Evolutionary conservation across 2,888 invertebrate species (phyloP), one percentile per base, ranked within the genome.

Genomic region (Hipparchia semele): DNA sequence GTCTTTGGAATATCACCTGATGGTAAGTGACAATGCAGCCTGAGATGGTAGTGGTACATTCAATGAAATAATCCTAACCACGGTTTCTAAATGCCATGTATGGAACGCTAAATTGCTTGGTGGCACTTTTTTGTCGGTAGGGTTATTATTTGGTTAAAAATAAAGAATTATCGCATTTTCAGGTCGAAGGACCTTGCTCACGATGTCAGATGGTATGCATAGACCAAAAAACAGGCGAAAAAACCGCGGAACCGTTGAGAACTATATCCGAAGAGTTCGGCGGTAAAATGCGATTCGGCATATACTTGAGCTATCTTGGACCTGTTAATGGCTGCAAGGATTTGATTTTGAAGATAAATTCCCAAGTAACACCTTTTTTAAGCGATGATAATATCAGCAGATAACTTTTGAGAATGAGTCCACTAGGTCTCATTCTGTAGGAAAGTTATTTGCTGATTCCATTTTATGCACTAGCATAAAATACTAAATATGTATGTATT

Each of bases 121-220:
- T 5, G 39, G 39, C 39, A 39, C 39, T 39, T 39, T 1, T 39
- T 39, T 39, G 39, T 0, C 39, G 5, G 39, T 39, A 39, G 3
- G 39, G 23, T 23, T 23, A 46, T 6, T 46, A 46, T 46, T 46
- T 46, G 46, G 46, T 46, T 10, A 10, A 53, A 53, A 54, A 12
- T 12, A 54, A 54, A 4, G 49, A 59, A 33, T 54, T 45, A 51
- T 33, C 10, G n/a, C 1, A 62, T 65, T 65, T 65, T 0, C 90
- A 97, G 96, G 96, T 96, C 69, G 96, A 96, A 79, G 98, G 97
- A 0, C 95, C 95, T 60, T 99, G 99, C 84, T 96, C 96, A 0
- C 95, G 99, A 71, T 99, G 99, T 86, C 98, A 98, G 89, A 99
- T 99, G 98, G 97, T 99, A 73, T 99, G 99, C 86, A 97, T 99